phyloP scores from a whole-genome alignment of 2,797 vertebrate genomes.

The Cyprinella venusta region DNA sequence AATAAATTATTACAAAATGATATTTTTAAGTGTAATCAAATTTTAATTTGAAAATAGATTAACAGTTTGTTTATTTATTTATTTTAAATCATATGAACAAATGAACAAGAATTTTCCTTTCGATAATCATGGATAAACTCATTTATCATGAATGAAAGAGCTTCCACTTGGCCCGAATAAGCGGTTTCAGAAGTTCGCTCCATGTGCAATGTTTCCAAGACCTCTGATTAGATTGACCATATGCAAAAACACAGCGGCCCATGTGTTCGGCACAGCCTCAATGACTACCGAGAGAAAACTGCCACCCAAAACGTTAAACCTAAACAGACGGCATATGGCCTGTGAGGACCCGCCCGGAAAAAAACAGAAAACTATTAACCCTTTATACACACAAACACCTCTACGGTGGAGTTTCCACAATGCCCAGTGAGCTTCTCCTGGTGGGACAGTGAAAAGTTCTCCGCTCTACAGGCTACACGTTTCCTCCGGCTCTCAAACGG shows the following conservation, averaged over 20 bases:
- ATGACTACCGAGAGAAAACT: slow-evolving; percentile 58
- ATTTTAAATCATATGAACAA: neutral
- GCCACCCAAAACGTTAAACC: slow-evolving; percentile 62
- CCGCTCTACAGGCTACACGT: slow-evolving; percentile 59
- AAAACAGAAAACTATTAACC: slow-evolving; percentile 45
- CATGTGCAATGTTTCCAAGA: slow-evolving; percentile 48
- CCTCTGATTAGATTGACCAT: slow-evolving; percentile 52
- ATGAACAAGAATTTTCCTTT: neutral
- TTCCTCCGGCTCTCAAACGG: slow-evolving; percentile 61
- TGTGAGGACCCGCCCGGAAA: slow-evolving; percentile 46
- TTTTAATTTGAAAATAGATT: neutral
- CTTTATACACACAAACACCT: neutral
- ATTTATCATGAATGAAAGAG: neutral
- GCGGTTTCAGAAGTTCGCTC: neutral
- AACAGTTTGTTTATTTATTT: neutral
- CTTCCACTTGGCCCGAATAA: neutral
- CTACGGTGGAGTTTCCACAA: slow-evolving; percentile 40
- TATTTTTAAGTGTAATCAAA: neutral
- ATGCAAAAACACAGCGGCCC: slow-evolving; percentile 58
- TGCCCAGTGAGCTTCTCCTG: slow-evolving; percentile 52
- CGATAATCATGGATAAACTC: neutral
- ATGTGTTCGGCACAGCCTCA: slow-evolving; percentile 51
- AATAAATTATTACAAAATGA: neutral
- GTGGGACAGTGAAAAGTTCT: slow-evolving; percentile 57
- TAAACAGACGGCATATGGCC: slow-evolving; percentile 62